A percentile compares a stretch with the other conserved stretches of the same genome.
phyloP scores from a whole-genome alignment of 1,140 invertebrate genomes.

The Polypedilum pembai region DNA sequence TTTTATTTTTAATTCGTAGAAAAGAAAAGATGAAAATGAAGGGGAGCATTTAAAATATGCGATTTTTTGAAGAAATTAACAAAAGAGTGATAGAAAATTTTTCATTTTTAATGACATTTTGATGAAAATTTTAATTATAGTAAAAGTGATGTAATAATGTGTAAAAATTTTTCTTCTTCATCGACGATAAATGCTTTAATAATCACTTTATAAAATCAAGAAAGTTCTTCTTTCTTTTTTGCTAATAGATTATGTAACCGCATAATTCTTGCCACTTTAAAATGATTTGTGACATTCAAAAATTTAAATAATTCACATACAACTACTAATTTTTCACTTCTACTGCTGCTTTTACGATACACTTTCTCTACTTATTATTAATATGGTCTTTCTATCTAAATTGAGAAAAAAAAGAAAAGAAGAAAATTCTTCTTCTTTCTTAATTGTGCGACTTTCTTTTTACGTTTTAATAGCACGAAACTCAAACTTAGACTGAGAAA shows the following conservation, averaged over 20 bases:
- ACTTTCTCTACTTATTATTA: neutral
- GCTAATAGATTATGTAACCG: neutral
- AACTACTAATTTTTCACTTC: neutral
- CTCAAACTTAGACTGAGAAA: neutral
- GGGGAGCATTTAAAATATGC: neutral
- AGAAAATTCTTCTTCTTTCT: neutral
- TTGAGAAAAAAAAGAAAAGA: neutral
- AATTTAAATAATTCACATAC: too few relatives aligned
- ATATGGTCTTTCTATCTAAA: neutral
- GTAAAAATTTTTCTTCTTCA: neutral
- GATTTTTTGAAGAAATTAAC: neutral
- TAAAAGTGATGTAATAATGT: neutral
- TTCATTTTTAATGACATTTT: neutral
- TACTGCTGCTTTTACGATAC: neutral
- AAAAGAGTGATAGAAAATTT: neutral
- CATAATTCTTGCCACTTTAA: neutral
- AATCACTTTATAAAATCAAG: too few relatives aligned
- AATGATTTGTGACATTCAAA: too few relatives aligned
- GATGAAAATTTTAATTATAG: neutral
- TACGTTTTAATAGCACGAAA: neutral
- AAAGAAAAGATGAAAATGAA: neutral
- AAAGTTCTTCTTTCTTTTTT: too few relatives aligned
- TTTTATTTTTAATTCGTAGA: neutral
- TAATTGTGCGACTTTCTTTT: neutral
- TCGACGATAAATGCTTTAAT: neutral